Conservation (phyloP, 1,140 invertebrate genomes). For the Philopotamus ludificatus region DNA sequence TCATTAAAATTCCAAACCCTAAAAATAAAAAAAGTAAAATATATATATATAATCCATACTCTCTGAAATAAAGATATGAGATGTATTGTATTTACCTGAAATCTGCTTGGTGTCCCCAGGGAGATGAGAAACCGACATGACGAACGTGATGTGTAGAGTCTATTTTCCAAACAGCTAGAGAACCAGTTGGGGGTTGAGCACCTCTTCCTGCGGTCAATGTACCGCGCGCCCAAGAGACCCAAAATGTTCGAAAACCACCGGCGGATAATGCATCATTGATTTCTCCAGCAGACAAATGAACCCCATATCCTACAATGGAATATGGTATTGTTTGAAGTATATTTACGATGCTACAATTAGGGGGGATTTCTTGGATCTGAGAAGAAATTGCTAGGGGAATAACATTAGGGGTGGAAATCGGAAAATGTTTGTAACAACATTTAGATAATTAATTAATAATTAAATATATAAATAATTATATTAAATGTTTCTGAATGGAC, state of each 20-base stretch:
- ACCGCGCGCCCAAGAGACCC: constrained; percentile 63
- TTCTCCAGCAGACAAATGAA: constrained; percentile 57
- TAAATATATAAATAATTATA: neutral
- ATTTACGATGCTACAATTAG: too few relatives aligned
- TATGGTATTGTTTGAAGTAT: neutral
- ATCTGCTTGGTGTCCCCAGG: constrained; percentile 62
- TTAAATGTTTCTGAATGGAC: too few relatives aligned
- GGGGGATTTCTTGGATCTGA: too few relatives aligned
- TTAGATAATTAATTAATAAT: neutral
- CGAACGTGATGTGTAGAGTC: constrained; percentile 59
- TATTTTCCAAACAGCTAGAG: constrained; percentile 59
- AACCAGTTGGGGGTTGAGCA: constrained; percentile 51
- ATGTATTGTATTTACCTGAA: constrained; percentile 55
- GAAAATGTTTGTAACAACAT: neutral
- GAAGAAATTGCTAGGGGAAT: too few relatives aligned
- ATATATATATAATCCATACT: too few relatives aligned
- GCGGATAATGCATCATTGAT: constrained; percentile 28
- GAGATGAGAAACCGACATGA: constrained; percentile 61
- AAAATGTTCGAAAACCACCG: constrained; percentile 49
- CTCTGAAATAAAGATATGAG: too few relatives aligned
- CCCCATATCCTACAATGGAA: constrained; percentile 57
- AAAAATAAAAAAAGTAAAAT: constrained; percentile 42
- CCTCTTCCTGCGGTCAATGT: constrained; percentile 58
- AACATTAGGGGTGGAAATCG: too few relatives aligned
- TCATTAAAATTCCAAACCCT: constrained; percentile 70